Base-by-base conservation (phyloP, 2,113 vertebrate genomes). In the Lasiurus cinereus region DNA sequence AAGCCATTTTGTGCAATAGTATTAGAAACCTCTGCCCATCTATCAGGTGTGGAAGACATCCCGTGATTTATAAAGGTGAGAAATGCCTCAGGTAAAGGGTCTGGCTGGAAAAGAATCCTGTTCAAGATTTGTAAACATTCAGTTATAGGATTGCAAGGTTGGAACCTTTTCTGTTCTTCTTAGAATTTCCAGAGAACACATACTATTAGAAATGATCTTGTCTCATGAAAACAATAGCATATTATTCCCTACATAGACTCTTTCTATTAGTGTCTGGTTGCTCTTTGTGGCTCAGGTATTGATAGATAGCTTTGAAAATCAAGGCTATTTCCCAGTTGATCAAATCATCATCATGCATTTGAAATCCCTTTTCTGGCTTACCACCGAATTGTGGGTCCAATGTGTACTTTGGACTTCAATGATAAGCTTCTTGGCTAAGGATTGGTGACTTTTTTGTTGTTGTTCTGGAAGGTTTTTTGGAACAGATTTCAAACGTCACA, bases 401-500 rank as follows among this genome's bases (percentile, higher is more conserved):
- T 73, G 50, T 39, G 31, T 33, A 82, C 64, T 83, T 76, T 84
- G 92, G 72, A 73, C 84, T 92, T 90, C 11, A 39, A 0, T 33
- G 87, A 91, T 85, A 93, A 96, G 59, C 52, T 93, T 91, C 14
- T 50, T 86, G 79, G 50, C 82, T 76, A 33, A 66, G 48, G 19
- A 24, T 22, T 85, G 88, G 11, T 31, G 31, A 27, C 22, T 43
- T 27, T 72, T 64, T 43, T 54, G 66, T 33, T 52, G 39, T 19
- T 73, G 2, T 92, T 62, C 54, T 83, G 62, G 12, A 83, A 48
- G 59, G 50, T 29, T 69, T 86, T 31, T 70, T 84, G 22, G 62
- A 90, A 76, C 69, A 92, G 62, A 27, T 95, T 93, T 97, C 73
- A 90, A 76, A 92, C 43, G 73, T 94, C 90, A 76, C 88, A 92